Base-by-base conservation (phyloP, 1,140 invertebrate species). In the Mylabris phalerata region DNA sequence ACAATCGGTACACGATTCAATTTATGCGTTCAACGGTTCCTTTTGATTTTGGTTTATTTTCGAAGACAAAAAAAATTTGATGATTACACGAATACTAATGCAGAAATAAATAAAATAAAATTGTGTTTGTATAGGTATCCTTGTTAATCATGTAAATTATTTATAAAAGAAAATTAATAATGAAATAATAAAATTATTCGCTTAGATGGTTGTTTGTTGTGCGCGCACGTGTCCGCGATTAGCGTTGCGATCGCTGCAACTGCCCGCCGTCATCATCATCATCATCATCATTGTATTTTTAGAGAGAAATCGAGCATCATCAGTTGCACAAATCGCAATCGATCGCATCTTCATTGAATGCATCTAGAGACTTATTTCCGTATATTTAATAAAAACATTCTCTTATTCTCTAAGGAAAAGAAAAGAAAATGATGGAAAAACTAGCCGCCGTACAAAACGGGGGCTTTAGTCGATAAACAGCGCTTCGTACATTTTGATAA, bases 401-500 rank as follows among this genome's bases (percentile, higher is more conserved):
- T 19, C 19, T 19, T 19, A 19, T 19, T 19, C 19, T 19, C 19
- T 19, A 19, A 19, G 19, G 19, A 19, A 19, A 19, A 32, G 32
- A 32, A 5, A 7, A 32, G 7, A 7, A 32, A 32, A 7, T 32
- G 7, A 4, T 4, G 32, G 32, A 32, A 7, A 32, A 57, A 59
- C 62, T 62, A 47, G 26, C 47, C 27, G 40, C 27, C 58, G 59
- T 61, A 59, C 4, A 5, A 5, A 32, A 61, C 48, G 38, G 48
- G n/a, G 48, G 41, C 47, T 45, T 50, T 49, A 45, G 45, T 39
- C 55, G 54, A 54, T 32, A 32, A 32, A 48, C 48, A 42, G 50
- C 68, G 71, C 71, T 73, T 73, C 71, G 65, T 73, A 73, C 71
- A 70, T 73, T 73, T 73, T 73, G 1, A 19, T 19, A 19, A 70